A percentile compares a stretch with the other conserved stretches of the same genome.
phyloP scores from a whole-genome alignment of 2,888 invertebrate species.

The Cephalotes varians region DNA sequence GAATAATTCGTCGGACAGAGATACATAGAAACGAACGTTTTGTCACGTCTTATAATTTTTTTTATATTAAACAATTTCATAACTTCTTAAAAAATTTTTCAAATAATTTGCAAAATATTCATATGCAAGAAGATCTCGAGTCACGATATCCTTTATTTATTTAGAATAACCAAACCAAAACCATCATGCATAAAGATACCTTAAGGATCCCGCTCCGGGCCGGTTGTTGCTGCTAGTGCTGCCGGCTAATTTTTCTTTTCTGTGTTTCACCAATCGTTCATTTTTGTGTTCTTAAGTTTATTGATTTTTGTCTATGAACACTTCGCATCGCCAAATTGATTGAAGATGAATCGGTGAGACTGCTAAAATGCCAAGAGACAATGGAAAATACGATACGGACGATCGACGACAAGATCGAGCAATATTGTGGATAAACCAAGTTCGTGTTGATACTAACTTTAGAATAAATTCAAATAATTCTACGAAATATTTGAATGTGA shows the following conservation, averaged over 20 bases:
- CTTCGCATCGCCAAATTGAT: not conserved
- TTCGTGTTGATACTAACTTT: not conserved
- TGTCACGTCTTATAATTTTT: not conserved
- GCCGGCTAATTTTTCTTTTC: not conserved
- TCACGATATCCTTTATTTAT: not conserved
- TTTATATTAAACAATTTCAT: not conserved
- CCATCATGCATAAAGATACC: conserved; percentile 19
- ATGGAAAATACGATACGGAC: not conserved
- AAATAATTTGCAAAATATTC: not conserved
- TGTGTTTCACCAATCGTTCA: not conserved
- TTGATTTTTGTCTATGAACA: not conserved
- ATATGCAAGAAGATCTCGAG: not conserved
- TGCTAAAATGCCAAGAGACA: not conserved
- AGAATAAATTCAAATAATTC: not conserved
- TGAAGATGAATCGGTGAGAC: not conserved
- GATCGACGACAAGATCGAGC: not conserved
- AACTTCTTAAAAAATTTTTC: not conserved
- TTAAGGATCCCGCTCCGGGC: not conserved
- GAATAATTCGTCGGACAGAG: not conserved
- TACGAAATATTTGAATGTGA: not conserved
- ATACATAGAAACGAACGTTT: not conserved
- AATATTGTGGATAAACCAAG: not conserved
- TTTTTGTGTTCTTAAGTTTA: not conserved
- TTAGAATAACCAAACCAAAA: not conserved
- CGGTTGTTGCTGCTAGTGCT: not conserved